Evolutionary conservation across 2,113 vertebrate species (phyloP).

Genomic region (Daubentonia madagascariensis): DNA sequence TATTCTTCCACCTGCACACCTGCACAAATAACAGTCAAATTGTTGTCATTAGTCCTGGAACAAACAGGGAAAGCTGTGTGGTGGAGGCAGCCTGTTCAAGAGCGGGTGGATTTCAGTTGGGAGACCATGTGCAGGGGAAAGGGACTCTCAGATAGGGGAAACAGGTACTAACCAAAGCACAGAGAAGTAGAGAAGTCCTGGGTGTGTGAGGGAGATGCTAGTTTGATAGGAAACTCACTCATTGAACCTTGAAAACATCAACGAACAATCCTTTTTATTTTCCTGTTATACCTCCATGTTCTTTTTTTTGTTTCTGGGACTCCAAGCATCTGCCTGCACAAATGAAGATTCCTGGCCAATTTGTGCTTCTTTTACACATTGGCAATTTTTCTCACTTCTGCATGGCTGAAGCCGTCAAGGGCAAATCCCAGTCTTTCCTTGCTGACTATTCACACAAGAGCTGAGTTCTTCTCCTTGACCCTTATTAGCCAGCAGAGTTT

Average conservation of each 20-base stretch:
- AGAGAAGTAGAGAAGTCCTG: background rate
- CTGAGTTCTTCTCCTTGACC: background rate
- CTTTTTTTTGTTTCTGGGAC: background rate
- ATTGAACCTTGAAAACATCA: background rate
- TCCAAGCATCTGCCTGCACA: background rate
- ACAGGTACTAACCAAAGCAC: background rate
- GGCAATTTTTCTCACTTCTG: background rate
- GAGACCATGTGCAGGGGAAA: background rate
- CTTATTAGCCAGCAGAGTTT: background rate
- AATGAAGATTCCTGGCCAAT: background rate
- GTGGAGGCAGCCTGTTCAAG: background rate
- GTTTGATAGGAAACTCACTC: background rate
- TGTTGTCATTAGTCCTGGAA: background rate
- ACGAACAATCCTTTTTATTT: background rate
- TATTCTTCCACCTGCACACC: background rate
- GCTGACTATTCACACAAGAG: background rate
- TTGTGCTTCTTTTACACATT: background rate
- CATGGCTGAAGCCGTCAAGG: background rate
- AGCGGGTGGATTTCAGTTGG: background rate
- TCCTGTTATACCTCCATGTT: background rate
- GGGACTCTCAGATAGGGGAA: background rate
- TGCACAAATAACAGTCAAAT: background rate
- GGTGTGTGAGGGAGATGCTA: no score
- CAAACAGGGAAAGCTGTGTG: background rate
- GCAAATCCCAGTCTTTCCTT: background rate